Evolutionary conservation across 2,797 vertebrate species (phyloP), one percentile per base, ranked within the genome.

Genomic region (Ceyx erithaca): DNA sequence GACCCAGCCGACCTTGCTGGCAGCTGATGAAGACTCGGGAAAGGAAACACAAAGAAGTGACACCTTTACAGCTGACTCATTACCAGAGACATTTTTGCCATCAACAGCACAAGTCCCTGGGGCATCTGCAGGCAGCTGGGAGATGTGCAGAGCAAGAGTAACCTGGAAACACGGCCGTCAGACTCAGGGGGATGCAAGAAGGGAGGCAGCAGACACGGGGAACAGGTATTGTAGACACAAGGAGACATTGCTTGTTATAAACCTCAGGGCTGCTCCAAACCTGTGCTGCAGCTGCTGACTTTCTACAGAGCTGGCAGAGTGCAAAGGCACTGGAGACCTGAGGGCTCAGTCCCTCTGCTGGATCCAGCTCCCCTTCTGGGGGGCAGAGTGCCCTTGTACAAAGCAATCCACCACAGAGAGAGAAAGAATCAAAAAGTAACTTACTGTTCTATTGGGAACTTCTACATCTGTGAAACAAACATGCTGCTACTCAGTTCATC

Each of bases 381-480:
- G 40, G 46, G 77, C 7, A 15, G 41, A 59, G 26, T 49, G 30
- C 54, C 71, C 64, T 13, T 3, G 6, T 6, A 62, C 40, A 87
- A 64, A 95, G 57, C 54, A 69, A 75, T 86, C 81, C 78, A 76
- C 43, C 15, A 1, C 30, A 90, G 87, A 94, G 68, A 97, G 70
- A 97, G 83, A 91, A 97, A 96, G 64, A 95, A 95, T 35, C n/a
- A 23, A 92, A 96, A 96, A 93, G 25, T 81, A 97, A 98, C 98
- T 98, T 98, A 98, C 98, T 97, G 96, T 98, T 98, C 96, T 96
- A 93, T 89, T 51, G 73, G 96, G 94, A 97, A 97, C 93, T 95
- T 97, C 96, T 98, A 98, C 97, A 98, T 98, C 97, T 98, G 97
- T 97, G 98, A 98, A 97, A 98, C 96, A 98, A 98, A 98, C 97